Conservation (phyloP, 2,888 invertebrate genomes). For the Meloe dianella region DNA sequence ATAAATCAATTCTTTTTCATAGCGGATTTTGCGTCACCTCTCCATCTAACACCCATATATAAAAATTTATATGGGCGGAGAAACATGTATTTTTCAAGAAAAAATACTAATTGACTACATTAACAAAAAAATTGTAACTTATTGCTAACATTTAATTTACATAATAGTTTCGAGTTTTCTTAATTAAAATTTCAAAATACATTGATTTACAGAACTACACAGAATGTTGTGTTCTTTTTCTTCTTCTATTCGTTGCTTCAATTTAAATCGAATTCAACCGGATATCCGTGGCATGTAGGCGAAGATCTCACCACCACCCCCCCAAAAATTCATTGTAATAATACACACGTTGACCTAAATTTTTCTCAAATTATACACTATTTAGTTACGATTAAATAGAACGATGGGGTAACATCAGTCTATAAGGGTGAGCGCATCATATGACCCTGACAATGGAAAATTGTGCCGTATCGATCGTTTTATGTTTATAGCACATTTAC, state of each 20-base stretch:
- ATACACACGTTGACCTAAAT: conserved; percentile 6
- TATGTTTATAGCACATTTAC: not conserved
- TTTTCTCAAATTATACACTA: not conserved
- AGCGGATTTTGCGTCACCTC: not conserved
- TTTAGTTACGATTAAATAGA: not conserved
- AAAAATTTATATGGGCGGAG: conserved; percentile 9
- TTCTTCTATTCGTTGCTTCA: not conserved
- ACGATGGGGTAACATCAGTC: not conserved
- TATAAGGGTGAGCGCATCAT: not conserved
- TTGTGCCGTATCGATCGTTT: not conserved
- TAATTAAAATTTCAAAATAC: conserved; percentile 15
- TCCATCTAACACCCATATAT: conserved; percentile 4
- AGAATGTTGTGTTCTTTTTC: not conserved
- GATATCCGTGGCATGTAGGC: conserved; percentile 6
- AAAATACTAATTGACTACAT: conserved; percentile 11
- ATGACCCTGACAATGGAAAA: conserved; percentile 13
- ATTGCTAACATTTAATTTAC: conserved; percentile 15
- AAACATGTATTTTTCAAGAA: conserved; percentile 9
- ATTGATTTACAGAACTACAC: not conserved
- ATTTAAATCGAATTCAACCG: not conserved
- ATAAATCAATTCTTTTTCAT: conserved; percentile 3
- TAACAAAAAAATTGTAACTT: conserved; percentile 13
- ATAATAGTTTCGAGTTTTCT: conserved; percentile 15
- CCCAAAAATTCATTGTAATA: not conserved
- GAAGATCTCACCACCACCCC: conserved; percentile 2